Base-by-base conservation (phyloP, 2,797 vertebrate genomes). In the Petrocephalus sullivani region DNA sequence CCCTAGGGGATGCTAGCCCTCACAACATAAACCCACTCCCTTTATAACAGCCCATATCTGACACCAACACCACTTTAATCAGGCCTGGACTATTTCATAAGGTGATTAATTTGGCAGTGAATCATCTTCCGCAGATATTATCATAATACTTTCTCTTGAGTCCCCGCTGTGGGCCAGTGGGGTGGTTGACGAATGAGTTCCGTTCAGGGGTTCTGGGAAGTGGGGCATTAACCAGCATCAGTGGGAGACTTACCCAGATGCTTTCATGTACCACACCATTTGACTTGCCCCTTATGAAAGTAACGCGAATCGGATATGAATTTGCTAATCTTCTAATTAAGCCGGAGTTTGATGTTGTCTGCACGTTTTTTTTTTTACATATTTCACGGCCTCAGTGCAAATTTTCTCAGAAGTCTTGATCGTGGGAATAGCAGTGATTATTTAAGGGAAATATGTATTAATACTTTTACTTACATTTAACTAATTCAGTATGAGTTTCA, bases 21-120 rank as follows among this genome's bases (percentile, higher is more conserved):
- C 71, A 7, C 16, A 78, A 16, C 41, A 78, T 78, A 46, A 78
- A 78, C 41, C 16, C 7, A 78, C 37, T 78, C 71, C 71, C 37
- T 28, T 71, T 37, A 78, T n/a, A 0, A 6, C 7, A 83, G 19
- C n/a, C n/a, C 81, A 53, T 53, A 88, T 92, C 91, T 89, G 91
- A 94, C 93, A 94, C 94, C 92, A 93, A 89, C 90, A 89, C 89
- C 89, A 89, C 64, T 90, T 86, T 91, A 78, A 78, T 91, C 90
- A 91, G 93, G 89, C 85, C 71, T 46, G 71, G 33, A 37, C 37
- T 78, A 46, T 60, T 87, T 92, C 89, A 92, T 91, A 90, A 90
- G 90, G 90, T 92, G 94, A 94, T 95, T 95, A 94, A 94, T 92
- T 92, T 87, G 4, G 85, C 90, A 78, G 94, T 94, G 93, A 93